phyloP scores from a whole-genome alignment of 2,113 vertebrate genomes.

The Shinisaurus crocodilurus region DNA sequence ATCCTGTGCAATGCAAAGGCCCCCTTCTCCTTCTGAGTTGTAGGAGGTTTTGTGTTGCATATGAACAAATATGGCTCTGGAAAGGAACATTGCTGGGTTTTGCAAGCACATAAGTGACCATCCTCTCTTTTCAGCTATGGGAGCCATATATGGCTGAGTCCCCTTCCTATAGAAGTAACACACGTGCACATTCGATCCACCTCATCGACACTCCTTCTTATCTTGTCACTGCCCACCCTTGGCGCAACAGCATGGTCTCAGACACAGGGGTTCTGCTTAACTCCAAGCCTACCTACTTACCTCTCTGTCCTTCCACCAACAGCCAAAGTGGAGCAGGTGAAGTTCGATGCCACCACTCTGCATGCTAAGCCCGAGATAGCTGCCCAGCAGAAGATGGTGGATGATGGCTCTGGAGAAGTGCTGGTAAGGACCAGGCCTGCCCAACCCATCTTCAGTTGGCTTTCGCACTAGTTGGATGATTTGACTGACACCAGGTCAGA shows the following conservation, averaged over 20 bases:
- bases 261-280: not conserved
- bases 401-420: constrained; percentile 84
- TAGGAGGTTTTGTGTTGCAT: not conserved
- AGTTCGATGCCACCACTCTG: constrained; percentile 84
- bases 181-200: not conserved
- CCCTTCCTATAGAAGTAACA: not conserved
- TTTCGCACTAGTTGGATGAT: not conserved
- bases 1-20: not conserved
- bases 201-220: not conserved
- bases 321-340: constrained; percentile 91
- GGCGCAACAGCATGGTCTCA: not conserved
- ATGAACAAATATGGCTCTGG: not conserved
- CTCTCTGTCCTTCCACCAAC: too few species aligned
- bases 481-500: not conserved
- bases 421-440: constrained; percentile 59
- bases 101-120: not conserved
- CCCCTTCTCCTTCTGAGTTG: not conserved
- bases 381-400: constrained; percentile 89
- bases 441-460: not conserved
- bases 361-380: constrained; percentile 84
- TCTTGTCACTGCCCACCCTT: not conserved
- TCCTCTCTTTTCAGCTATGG: not conserved
- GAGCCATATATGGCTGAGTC: not conserved
- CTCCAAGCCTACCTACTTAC: not conserved
- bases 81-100: not conserved